Percentiles rank a stretch among this genome's conserved stretches.
These are phyloP conservation scores for Beris morrisii DNA, from an alignment of 2,888 invertebrate genomes.

Conservation along the genomic window DNA sequence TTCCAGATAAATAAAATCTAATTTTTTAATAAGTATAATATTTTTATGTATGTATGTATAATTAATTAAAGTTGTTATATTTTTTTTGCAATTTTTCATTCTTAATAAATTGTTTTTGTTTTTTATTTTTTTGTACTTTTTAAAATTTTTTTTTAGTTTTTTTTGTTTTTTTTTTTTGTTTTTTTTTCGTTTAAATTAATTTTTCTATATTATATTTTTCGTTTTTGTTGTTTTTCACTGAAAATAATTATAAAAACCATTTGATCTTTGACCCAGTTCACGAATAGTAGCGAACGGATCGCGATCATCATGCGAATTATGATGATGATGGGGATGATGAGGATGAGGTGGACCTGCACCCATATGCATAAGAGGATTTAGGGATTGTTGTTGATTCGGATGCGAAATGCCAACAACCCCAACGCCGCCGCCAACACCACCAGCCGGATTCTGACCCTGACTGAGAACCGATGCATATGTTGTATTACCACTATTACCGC, in stretches of 20 bases:
- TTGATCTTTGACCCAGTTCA: slow-evolving; percentile 57
- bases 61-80: neutral
- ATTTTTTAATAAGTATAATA: slow-evolving; percentile 36
- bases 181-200: slow-evolving; percentile 4
- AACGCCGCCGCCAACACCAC: too few species aligned
- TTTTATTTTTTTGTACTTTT: slow-evolving; percentile 14
- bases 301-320: slow-evolving; percentile 47
- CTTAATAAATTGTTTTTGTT: slow-evolving; percentile 12
- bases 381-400: slow-evolving; percentile 28
- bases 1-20: slow-evolving; percentile 14
- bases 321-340: slow-evolving; percentile 38
- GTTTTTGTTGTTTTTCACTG: slow-evolving; percentile 49
- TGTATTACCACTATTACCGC: neutral
- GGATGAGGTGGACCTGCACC: slow-evolving; percentile 39
- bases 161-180: slow-evolving; percentile 3
- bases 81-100: neutral
- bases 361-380: slow-evolving; percentile 19
- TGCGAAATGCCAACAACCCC: neutral
- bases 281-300: slow-evolving; percentile 59
- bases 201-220: slow-evolving; percentile 2
- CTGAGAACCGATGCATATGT: slow-evolving; percentile 57
- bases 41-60: slow-evolving; percentile 21
- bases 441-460: slow-evolving; percentile 45
- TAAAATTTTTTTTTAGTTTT: slow-evolving; percentile 3
- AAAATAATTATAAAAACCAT: slow-evolving; percentile 63